A percentile compares a stretch with the other conserved stretches of the same genome.
These are phyloP conservation scores for Dendrolimus kikuchii DNA, from an alignment of 1,140 invertebrate species.

Conservation along the genomic window DNA sequence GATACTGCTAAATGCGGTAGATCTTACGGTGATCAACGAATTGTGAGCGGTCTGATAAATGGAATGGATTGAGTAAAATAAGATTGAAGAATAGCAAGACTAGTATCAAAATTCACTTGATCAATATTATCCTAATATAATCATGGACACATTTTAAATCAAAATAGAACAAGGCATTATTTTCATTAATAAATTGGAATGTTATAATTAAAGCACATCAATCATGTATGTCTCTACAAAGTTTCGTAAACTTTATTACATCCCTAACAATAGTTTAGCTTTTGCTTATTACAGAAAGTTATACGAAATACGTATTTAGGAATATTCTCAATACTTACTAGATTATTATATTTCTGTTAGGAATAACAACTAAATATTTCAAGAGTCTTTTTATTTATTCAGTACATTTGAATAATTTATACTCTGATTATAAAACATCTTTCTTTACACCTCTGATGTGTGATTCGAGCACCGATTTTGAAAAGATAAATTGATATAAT, in stretches of 20 bases:
- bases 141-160: too few relatives aligned
- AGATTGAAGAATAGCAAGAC: too few relatives aligned
- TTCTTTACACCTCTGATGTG: slow-evolving; percentile 46
- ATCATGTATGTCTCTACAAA: slow-evolving; percentile 2
- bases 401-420: slow-evolving; percentile 29
- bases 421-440: slow-evolving; percentile 21
- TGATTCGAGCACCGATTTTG: slow-evolving; percentile 50
- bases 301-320: too few relatives aligned
- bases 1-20: too few relatives aligned
- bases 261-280: too few relatives aligned
- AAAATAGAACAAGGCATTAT: too few relatives aligned
- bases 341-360: slow-evolving; percentile 32
- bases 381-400: slow-evolving; percentile 23
- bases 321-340: slow-evolving; percentile 22
- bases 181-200: slow-evolving; percentile 1
- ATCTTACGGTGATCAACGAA: too few relatives aligned
- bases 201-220: slow-evolving; percentile 1
- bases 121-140: too few relatives aligned
- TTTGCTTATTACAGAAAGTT: too few relatives aligned
- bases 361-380: slow-evolving; percentile 33
- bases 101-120: too few relatives aligned
- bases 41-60: too few relatives aligned
- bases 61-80: too few relatives aligned
- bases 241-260: slow-evolving; percentile 4
- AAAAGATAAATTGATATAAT: slow-evolving; percentile 33